Evolutionary conservation across 2,888 invertebrate species (phyloP).

Genomic region (Melipona beecheii): DNA sequence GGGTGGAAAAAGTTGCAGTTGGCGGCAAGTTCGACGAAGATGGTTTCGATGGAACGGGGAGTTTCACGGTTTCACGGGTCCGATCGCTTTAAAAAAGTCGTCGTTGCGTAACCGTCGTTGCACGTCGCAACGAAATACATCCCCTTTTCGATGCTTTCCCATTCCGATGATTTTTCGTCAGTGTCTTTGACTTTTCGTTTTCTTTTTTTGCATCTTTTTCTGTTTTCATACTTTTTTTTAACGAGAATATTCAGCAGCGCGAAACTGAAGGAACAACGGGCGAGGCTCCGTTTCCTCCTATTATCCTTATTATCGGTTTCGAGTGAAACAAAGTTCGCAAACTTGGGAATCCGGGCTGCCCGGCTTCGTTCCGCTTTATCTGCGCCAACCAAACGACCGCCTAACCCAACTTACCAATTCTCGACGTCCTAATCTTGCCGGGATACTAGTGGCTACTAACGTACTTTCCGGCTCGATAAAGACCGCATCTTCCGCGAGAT

Average conservation of each 20-base stretch:
- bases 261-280: neutral
- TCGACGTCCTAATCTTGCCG: constrained; percentile 75
- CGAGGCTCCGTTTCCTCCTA: neutral
- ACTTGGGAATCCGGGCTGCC: constrained; percentile 62
- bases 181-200: neutral
- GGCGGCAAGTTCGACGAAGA: constrained; percentile 26
- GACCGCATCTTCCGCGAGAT: constrained; percentile 75
- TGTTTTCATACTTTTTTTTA: neutral
- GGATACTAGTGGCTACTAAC: constrained; percentile 72
- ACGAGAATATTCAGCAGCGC: constrained; percentile 21
- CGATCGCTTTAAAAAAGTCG: constrained; percentile 47
- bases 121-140: no score
- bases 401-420: constrained; percentile 70
- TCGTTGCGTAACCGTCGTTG: constrained; percentile 44
- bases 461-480: constrained; percentile 75
- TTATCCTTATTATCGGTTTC: constrained; percentile 69
- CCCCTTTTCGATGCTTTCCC: constrained; percentile 10
- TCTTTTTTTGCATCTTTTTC: neutral
- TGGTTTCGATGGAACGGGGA: constrained; percentile 8
- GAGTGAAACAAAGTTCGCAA: constrained; percentile 68
- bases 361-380: constrained; percentile 74
- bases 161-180: neutral
- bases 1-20: constrained; percentile 36
- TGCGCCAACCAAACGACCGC: constrained; percentile 65
- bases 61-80: constrained; percentile 28